A percentile compares a stretch with the other conserved stretches of the same genome.
Evolutionary conservation across 2,888 invertebrate genomes (phyloP).

Genomic region (Homarus gammarus): DNA sequence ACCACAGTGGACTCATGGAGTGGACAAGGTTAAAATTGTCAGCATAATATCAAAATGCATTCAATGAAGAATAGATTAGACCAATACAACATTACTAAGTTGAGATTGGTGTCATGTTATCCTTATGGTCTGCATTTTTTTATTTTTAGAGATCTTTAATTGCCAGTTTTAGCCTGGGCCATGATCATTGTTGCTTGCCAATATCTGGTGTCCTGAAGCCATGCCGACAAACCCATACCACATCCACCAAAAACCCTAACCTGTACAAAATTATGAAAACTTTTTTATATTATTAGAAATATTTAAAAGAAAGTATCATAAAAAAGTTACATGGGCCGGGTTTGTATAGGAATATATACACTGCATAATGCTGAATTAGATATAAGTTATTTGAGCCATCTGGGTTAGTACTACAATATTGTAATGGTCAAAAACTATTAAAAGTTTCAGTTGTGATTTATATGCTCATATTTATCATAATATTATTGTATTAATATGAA

Average conservation of each 20-base stretch:
- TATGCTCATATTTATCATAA: too few relatives aligned
- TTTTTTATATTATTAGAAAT: neutral
- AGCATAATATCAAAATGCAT: constrained; percentile 66
- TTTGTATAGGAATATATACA: too few relatives aligned
- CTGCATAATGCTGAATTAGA: too few relatives aligned
- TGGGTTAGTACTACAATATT: too few relatives aligned
- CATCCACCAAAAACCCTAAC: constrained; percentile 17
- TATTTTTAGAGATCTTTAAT: constrained; percentile 42
- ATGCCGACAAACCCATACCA: constrained; percentile 10
- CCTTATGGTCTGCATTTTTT: constrained; percentile 57
- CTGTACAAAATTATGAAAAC: constrained; percentile 9
- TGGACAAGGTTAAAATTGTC: constrained; percentile 65
- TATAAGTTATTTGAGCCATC: too few relatives aligned
- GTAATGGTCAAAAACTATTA: too few relatives aligned
- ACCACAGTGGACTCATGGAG: constrained; percentile 34
- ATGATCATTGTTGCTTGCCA: constrained; percentile 59
- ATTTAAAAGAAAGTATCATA: too few relatives aligned
- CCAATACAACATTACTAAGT: constrained; percentile 33
- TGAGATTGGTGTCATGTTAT: constrained; percentile 50
- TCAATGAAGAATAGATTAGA: constrained; percentile 50
- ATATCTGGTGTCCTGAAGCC: constrained; percentile 60
- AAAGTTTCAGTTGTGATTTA: too few relatives aligned
- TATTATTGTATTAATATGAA: too few relatives aligned
- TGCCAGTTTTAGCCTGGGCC: constrained; percentile 61
- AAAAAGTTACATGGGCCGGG: too few relatives aligned